A percentile compares a stretch with the other conserved stretches of the same genome.
Evolutionary conservation across 2,113 vertebrate species (phyloP).

Genomic region (Cynopterus brachyotis): DNA sequence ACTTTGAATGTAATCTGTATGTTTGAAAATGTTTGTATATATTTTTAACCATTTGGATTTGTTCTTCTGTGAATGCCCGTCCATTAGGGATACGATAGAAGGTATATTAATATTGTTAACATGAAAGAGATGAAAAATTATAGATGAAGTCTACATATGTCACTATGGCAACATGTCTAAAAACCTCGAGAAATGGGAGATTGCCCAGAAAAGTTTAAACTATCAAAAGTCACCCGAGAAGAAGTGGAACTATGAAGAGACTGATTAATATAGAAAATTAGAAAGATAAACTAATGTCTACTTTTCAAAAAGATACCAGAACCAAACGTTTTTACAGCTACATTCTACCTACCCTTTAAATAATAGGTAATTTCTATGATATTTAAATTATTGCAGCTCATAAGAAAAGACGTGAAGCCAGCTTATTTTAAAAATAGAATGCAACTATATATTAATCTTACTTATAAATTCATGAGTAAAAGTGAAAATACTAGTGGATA

Average conservation of each 20-base stretch:
- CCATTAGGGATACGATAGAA: not conserved
- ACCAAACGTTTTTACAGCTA: not conserved
- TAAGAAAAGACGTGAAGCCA: not conserved
- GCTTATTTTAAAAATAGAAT: not conserved
- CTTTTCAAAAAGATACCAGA: not conserved
- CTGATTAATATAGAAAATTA: not conserved
- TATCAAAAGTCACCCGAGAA: not conserved
- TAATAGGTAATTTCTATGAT: not conserved
- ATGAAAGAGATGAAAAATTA: not conserved
- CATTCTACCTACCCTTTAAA: not conserved
- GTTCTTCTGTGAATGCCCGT: not conserved
- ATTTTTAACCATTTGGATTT: not conserved
- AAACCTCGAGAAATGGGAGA: not conserved
- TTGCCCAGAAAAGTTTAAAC: not conserved
- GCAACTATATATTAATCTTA: not conserved
- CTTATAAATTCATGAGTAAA: not conserved
- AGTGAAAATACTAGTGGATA: not conserved
- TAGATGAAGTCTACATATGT: not conserved
- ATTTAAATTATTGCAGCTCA: not conserved
- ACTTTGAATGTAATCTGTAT: not conserved
- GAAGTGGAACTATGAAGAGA: not conserved
- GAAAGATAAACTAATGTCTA: not conserved
- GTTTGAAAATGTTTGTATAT: not conserved
- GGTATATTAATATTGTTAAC: not conserved
- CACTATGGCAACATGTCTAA: not conserved